These are phyloP conservation scores for Formica aserva DNA, from an alignment of 2,888 invertebrate species.

Conservation along the genomic window DNA sequence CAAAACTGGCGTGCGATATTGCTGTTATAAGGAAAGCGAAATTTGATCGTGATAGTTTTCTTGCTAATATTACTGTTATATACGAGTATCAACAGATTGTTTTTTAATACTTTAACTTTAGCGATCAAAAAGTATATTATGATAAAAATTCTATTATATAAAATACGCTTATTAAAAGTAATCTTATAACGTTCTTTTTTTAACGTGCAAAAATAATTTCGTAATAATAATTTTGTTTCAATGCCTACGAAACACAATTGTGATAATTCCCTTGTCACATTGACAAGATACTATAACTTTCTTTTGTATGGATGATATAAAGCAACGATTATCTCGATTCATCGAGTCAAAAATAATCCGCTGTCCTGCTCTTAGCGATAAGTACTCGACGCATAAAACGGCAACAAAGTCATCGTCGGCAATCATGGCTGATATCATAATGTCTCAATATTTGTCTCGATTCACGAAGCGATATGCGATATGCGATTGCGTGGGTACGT, in stretches of 20 bases:
- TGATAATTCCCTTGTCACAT: not conserved
- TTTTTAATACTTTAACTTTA: not conserved
- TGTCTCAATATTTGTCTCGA: conserved; percentile 55
- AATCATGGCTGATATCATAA: conserved; percentile 51
- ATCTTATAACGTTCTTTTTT: not conserved
- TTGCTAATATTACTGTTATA: not conserved
- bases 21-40: not conserved
- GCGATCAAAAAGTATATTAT: not conserved
- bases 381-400: conserved; percentile 30
- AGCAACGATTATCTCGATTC: conserved; percentile 64
- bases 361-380: conserved; percentile 16
- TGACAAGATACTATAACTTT: not conserved
- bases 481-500: not conserved
- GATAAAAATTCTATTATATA: not conserved
- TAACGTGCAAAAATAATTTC: not conserved
- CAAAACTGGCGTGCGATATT: not conserved
- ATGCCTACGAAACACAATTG: not conserved
- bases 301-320: conserved; percentile 36
- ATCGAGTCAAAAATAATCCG: conserved; percentile 42
- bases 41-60: not conserved
- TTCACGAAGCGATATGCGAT: not conserved
- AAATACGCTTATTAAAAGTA: not conserved
- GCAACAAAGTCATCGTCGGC: conserved; percentile 52
- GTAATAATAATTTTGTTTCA: not conserved
- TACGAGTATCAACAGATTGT: not conserved